phyloP scores from a whole-genome alignment of 2,797 vertebrate species.

The Phrynocephalus forsythii region DNA sequence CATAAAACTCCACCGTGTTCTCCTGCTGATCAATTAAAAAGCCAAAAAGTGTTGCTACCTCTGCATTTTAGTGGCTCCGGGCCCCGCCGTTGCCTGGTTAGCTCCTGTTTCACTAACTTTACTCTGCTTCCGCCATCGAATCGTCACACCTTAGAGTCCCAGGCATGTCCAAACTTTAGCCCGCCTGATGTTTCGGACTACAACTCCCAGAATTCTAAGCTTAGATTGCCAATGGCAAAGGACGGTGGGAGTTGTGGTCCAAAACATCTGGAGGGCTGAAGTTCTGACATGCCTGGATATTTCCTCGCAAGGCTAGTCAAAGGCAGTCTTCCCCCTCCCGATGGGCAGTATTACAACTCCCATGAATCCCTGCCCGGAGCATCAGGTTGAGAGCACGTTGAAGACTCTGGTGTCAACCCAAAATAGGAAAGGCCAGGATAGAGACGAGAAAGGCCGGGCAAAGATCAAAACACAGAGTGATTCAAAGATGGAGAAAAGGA shows the following conservation, averaged over 20 bases:
- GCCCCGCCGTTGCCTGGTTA: not conserved
- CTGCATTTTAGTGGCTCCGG: not conserved
- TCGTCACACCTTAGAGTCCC: slow-evolving; percentile 9
- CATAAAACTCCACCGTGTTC: too few relatives aligned
- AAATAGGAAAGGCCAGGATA: too few relatives aligned
- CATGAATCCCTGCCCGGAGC: not conserved
- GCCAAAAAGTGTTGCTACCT: not conserved
- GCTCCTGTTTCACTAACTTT: not conserved
- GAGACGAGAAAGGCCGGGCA: too few relatives aligned
- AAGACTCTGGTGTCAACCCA: not conserved
- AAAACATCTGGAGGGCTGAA: too few relatives aligned
- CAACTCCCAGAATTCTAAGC: too few relatives aligned
- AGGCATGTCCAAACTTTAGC: too few relatives aligned
- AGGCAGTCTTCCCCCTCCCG: not conserved
- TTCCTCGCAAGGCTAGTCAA: not conserved
- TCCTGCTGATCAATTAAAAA: not conserved
- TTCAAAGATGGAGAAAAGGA: not conserved
- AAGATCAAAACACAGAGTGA: too few relatives aligned
- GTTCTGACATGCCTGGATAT: too few relatives aligned
- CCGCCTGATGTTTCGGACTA: too few relatives aligned
- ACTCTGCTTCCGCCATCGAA: not conserved
- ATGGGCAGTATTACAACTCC: not conserved
- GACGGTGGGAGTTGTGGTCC: too few relatives aligned
- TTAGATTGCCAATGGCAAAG: too few relatives aligned
- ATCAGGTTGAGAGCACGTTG: not conserved